These are phyloP conservation scores for Augochlorella aurata DNA, from an alignment of 2,888 invertebrate species.

Conservation along the genomic window DNA sequence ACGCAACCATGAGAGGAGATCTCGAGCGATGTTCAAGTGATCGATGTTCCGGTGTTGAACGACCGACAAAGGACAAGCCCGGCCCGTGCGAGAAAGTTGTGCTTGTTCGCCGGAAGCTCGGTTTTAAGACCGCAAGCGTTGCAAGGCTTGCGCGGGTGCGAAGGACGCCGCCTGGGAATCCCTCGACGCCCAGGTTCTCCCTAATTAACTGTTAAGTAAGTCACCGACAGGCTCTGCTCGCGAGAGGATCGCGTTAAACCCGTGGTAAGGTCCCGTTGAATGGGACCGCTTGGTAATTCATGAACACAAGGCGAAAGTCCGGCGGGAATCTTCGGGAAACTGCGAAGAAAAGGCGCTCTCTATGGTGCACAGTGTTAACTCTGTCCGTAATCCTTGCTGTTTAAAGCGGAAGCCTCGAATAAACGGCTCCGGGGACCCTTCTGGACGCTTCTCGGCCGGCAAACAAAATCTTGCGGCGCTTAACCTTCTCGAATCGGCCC, in stretches of 20 bases:
- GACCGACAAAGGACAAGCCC: background rate
- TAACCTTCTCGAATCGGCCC: too few species aligned
- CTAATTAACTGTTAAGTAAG: conserved; percentile 57
- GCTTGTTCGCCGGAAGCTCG: background rate
- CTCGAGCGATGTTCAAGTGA: background rate
- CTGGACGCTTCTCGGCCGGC: too few species aligned
- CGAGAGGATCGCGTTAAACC: conserved; percentile 50
- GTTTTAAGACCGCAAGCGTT: conserved; percentile 2
- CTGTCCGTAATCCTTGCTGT: background rate
- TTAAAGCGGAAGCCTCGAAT: background rate
- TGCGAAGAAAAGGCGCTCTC: background rate
- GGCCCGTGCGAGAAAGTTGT: background rate
- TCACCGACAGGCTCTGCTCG: conserved; percentile 42
- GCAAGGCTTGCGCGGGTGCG: background rate
- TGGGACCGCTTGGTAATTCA: conserved; percentile 42
- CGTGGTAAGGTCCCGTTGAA: conserved; percentile 43
- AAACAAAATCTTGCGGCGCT: too few species aligned
- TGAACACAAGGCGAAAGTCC: conserved; percentile 1
- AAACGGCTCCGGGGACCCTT: too few species aligned
- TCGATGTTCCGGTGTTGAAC: background rate
- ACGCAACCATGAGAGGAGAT: too few species aligned
- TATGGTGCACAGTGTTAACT: background rate
- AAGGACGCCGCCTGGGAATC: conserved; percentile 3
- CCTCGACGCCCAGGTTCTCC: conserved; percentile 30
- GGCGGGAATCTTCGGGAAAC: background rate